These are phyloP conservation scores for Spizaetus ornatus DNA, from an alignment of 2,113 vertebrate genomes.

Conservation along the genomic window DNA sequence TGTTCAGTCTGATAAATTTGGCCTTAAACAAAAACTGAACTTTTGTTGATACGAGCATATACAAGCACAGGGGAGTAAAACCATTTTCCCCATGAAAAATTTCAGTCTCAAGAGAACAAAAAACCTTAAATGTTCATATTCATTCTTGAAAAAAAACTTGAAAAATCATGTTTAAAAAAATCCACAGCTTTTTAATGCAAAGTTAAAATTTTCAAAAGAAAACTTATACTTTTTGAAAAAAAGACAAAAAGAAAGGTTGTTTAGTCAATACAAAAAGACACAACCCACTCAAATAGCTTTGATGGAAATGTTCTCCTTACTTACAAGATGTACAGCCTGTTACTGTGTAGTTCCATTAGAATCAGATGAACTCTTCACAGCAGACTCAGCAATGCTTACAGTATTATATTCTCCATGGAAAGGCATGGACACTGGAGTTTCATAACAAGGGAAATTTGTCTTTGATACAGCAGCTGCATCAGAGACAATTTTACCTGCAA, in stretches of 20 bases:
- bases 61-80: neutral
- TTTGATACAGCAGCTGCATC: neutral
- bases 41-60: neutral
- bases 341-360: neutral
- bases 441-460: neutral
- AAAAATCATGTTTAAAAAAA: accelerated
- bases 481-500: conserved; percentile 8
- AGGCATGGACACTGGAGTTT: neutral
- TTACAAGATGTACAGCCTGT: neutral
- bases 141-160: neutral
- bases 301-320: neutral
- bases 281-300: neutral
- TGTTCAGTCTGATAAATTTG: neutral
- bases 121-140: neutral
- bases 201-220: neutral
- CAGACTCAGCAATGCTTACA: neutral
- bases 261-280: neutral
- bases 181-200: neutral
- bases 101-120: neutral
- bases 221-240: neutral
- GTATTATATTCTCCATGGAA: neutral
- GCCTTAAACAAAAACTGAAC: neutral
- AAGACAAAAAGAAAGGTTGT: neutral
- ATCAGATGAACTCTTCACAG: neutral
- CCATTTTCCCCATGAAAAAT: neutral